phyloP scores from a whole-genome alignment of 1,140 invertebrate species.

The Zelostemma sp. region DNA sequence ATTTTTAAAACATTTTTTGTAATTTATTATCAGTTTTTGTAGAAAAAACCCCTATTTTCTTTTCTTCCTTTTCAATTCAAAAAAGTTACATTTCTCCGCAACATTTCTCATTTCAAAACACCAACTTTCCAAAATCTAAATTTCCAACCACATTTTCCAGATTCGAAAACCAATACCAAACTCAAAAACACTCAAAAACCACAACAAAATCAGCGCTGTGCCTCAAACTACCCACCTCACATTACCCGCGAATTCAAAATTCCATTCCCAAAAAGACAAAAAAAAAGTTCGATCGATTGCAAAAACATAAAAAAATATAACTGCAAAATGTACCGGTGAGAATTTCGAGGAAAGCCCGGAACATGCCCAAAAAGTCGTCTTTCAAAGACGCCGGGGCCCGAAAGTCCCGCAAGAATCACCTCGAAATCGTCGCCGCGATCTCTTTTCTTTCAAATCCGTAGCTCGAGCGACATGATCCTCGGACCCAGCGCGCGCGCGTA shows the following conservation, averaged over 20 bases:
- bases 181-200: not conserved
- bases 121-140: too few species aligned
- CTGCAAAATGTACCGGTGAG: constrained; percentile 56
- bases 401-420: not conserved
- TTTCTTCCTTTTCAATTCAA: too few species aligned
- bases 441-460: too few species aligned
- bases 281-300: not conserved
- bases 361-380: constrained; percentile 54
- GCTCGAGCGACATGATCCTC: too few species aligned
- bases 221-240: too few species aligned
- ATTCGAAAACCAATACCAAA: not conserved
- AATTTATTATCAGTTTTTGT: too few species aligned
- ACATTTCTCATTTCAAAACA: too few species aligned
- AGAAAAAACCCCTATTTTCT: too few species aligned
- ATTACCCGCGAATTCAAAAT: not conserved
- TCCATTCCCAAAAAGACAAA: not conserved
- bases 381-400: constrained; percentile 7
- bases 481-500: too few species aligned
- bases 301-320: constrained; percentile 2
- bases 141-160: not conserved
- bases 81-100: too few species aligned
- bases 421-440: constrained; percentile 3
- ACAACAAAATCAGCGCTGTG: too few species aligned
- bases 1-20: too few species aligned
- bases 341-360: constrained; percentile 56